These are phyloP conservation scores for Thereva nobilitata DNA, from an alignment of 2,888 invertebrate species.

Conservation along the genomic window DNA sequence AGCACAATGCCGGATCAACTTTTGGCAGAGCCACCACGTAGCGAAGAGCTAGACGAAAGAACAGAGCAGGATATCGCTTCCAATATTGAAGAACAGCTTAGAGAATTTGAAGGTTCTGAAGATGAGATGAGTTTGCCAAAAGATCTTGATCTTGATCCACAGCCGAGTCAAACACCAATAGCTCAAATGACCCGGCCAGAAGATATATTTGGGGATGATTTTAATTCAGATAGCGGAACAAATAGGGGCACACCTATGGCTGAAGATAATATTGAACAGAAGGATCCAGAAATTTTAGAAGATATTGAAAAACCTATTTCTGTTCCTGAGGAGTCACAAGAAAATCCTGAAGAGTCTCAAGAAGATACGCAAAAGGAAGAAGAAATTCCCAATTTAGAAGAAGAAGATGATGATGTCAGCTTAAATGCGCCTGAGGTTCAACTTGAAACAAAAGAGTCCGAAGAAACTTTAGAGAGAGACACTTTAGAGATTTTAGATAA, in stretches of 20 bases:
- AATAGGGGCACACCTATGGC: neutral
- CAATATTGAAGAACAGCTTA: constrained; percentile 39
- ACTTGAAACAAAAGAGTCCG: too few relatives aligned
- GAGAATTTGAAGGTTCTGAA: constrained; percentile 43
- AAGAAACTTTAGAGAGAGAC: too few relatives aligned
- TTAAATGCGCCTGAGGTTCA: too few relatives aligned
- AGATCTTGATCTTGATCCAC: neutral
- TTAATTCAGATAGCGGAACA: neutral
- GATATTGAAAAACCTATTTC: too few relatives aligned
- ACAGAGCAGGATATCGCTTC: constrained; percentile 33
- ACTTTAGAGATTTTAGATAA: too few relatives aligned
- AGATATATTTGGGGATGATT: constrained; percentile 25
- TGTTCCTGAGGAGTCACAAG: too few relatives aligned
- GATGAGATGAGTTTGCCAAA: constrained; percentile 35
- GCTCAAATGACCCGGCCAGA: constrained; percentile 8
- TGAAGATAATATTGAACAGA: neutral
- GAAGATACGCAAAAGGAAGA: too few relatives aligned
- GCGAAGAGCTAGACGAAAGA: constrained; percentile 38
- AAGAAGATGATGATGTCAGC: too few relatives aligned
- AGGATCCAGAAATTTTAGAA: neutral
- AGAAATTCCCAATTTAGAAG: too few relatives aligned
- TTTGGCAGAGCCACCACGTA: constrained; percentile 28
- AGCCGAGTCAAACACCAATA: neutral
- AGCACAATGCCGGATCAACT: constrained; percentile 35
- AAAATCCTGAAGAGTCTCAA: too few relatives aligned